A percentile compares a stretch with the other conserved stretches of the same genome.
Evolutionary conservation across 2,113 vertebrate species (phyloP).

Genomic region (Indicator indicator): DNA sequence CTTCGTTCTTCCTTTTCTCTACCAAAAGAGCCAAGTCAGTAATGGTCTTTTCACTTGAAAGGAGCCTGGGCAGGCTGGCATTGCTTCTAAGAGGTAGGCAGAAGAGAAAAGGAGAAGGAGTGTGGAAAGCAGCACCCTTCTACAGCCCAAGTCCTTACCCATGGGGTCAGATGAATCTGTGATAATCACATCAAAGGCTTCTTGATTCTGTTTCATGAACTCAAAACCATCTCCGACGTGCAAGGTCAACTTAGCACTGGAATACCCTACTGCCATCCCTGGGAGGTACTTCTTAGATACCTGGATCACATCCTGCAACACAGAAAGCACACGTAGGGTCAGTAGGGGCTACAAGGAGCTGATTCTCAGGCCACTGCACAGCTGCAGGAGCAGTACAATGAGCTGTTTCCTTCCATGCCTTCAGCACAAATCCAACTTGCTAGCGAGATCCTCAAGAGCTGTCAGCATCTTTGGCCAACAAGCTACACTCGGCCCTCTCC

Average conservation of each 20-base stretch:
- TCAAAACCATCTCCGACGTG: conserved; percentile 96
- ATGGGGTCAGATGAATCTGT: conserved; percentile 98
- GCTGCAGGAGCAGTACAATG: not conserved
- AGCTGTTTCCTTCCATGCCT: conserved; percentile 37
- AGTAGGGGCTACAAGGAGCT: not conserved
- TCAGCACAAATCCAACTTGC: not conserved
- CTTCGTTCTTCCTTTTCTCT: not conserved
- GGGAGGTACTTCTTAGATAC: conserved; percentile 96
- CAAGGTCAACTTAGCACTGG: conserved; percentile 92
- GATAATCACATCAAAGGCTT: conserved; percentile 97
- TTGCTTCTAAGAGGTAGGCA: not conserved
- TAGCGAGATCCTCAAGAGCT: not conserved
- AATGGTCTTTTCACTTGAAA: not conserved
- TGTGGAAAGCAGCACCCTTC: not conserved
- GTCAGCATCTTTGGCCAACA: conserved; percentile 17
- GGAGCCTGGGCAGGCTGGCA: not conserved
- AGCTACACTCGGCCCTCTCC: not conserved
- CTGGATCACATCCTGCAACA: conserved; percentile 91
- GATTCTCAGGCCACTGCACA: not conserved
- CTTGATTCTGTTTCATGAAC: conserved; percentile 98
- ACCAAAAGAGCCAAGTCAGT: not conserved
- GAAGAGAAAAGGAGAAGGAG: not conserved
- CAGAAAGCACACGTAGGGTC: conserved; percentile 6
- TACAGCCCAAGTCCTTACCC: conserved; percentile 77
- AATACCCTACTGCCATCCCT: conserved; percentile 94